Evolutionary conservation across 2,888 invertebrate species (phyloP).

Genomic region (Megalurothrips usitatus): DNA sequence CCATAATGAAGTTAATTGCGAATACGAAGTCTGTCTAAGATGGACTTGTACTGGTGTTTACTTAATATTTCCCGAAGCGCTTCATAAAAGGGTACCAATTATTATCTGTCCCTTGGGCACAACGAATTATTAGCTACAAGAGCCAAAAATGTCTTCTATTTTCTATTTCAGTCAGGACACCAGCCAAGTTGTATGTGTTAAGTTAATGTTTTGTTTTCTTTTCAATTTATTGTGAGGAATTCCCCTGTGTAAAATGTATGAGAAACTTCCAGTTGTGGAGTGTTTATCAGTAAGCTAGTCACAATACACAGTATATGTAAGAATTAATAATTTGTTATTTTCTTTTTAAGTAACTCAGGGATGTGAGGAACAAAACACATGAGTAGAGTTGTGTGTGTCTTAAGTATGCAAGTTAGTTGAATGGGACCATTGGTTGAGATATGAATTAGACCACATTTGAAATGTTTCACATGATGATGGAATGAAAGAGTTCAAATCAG

Average conservation of each 20-base stretch:
- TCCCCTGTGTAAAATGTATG: neutral
- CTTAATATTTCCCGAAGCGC: neutral
- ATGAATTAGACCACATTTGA: neutral
- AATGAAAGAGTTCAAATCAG: too few species aligned
- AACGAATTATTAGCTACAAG: neutral
- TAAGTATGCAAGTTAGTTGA: neutral
- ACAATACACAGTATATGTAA: neutral
- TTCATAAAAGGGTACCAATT: neutral
- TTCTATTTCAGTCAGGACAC: too few species aligned
- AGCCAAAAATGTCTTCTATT: neutral
- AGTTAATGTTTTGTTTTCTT: too few species aligned
- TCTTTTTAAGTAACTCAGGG: constrained; percentile 15
- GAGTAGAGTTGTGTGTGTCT: neutral
- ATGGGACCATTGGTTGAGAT: neutral
- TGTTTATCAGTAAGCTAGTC: constrained; percentile 12
- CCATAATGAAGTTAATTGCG: neutral
- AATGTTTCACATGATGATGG: neutral
- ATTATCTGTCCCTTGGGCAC: neutral
- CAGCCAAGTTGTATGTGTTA: too few species aligned
- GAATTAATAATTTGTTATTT: neutral
- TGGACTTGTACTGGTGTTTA: neutral
- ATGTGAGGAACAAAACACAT: neutral
- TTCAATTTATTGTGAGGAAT: neutral
- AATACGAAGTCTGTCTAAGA: too few species aligned
- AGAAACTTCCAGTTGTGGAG: neutral